phyloP scores from a whole-genome alignment of 2,888 invertebrate genomes.

The Cantharis rustica region DNA sequence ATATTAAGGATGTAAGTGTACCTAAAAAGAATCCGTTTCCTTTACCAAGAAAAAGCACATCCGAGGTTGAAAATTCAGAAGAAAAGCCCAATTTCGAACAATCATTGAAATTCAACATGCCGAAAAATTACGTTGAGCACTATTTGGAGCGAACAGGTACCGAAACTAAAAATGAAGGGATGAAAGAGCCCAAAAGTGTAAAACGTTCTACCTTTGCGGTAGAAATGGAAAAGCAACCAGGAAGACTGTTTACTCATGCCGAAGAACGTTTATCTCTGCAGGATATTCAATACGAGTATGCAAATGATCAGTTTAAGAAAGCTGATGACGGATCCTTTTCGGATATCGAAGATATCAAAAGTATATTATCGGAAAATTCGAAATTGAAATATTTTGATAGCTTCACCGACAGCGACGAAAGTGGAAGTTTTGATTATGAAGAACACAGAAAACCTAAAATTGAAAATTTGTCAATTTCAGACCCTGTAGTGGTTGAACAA shows the following conservation, averaged over 20 bases:
- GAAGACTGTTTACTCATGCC: not conserved
- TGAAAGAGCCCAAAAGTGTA: not conserved
- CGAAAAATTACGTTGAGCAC: not conserved
- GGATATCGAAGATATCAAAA: not conserved
- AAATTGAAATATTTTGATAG: not conserved
- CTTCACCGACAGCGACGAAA: not conserved
- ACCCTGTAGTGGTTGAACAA: not conserved
- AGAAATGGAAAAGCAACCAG: not conserved
- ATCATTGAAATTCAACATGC: not conserved
- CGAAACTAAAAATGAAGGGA: not conserved
- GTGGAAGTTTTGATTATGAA: not conserved
- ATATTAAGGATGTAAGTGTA: not conserved
- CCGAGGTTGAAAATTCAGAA: not conserved
- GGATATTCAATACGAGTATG: not conserved
- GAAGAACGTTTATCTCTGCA: not conserved
- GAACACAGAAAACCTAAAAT: not conserved
- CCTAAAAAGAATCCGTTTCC: conserved; percentile 23
- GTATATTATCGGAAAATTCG: not conserved
- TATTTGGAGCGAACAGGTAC: not conserved
- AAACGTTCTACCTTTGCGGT: not conserved
- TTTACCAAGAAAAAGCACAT: conserved; percentile 19
- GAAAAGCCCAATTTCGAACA: not conserved
- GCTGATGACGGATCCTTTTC: not conserved
- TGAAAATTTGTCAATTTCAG: not conserved
- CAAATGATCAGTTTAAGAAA: not conserved